Percentiles rank a stretch among this genome's conserved stretches.
phyloP scores from a whole-genome alignment of 2,113 vertebrate species.

The Fregata magnificens region DNA sequence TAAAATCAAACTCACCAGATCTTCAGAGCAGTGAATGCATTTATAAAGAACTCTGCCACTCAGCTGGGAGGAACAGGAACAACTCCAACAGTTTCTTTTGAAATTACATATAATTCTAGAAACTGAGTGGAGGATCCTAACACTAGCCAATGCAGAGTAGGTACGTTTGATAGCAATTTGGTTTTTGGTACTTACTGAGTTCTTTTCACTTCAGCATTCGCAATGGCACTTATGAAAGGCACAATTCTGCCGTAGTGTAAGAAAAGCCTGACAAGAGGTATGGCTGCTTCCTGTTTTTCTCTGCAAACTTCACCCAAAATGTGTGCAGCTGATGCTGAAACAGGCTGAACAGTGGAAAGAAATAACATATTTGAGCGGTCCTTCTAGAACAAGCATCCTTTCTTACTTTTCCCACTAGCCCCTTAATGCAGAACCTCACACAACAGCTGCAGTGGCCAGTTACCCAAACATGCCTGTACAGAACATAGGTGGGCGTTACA shows the following conservation, averaged over 20 bases:
- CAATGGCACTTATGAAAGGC: constrained; percentile 96
- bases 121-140: background rate
- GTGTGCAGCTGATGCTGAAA: constrained; percentile 92
- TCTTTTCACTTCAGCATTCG: constrained; percentile 92
- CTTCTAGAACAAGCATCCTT: background rate
- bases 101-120: background rate
- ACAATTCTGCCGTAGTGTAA: constrained; percentile 93
- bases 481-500: background rate
- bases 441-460: background rate
- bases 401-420: background rate
- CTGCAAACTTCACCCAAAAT: constrained; percentile 94
- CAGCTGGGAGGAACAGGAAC: background rate
- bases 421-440: background rate
- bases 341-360: constrained; percentile 79
- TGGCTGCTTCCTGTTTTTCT: constrained; percentile 96
- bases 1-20: background rate
- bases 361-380: background rate
- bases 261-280: constrained; percentile 94
- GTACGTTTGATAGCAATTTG: background rate
- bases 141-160: background rate
- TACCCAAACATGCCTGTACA: background rate
- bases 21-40: background rate
- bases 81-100: background rate
- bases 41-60: background rate
- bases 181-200: constrained; percentile 87